phyloP scores from a whole-genome alignment of 2,113 vertebrate genomes.

The Heteronetta atricapilla region DNA sequence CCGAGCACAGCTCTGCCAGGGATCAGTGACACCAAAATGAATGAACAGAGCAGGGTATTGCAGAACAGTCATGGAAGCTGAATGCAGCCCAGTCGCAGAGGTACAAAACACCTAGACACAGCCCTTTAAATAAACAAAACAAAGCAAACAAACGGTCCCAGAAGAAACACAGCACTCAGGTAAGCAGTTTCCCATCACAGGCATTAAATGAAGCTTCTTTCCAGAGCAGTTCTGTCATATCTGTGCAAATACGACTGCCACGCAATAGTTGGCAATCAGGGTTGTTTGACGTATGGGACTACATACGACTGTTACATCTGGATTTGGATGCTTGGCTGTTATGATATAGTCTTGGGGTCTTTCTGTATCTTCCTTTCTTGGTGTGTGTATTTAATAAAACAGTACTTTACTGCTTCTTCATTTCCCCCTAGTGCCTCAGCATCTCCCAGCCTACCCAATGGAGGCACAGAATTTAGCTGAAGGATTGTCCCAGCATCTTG shows the following conservation, averaged over 20 bases:
- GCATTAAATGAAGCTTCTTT: neutral
- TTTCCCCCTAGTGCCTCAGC: neutral
- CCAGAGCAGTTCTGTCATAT: neutral
- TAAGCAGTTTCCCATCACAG: neutral
- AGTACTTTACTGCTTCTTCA: neutral
- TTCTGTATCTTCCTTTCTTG: neutral
- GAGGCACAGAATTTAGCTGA: neutral
- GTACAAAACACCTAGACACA: neutral
- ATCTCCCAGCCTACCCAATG: neutral
- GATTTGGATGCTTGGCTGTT: slow-evolving; percentile 15
- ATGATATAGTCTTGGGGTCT: neutral
- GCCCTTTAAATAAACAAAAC: neutral
- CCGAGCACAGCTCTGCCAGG: neutral
- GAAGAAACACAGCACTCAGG: neutral
- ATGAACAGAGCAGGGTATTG: neutral
- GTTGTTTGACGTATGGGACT: neutral
- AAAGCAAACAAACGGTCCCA: neutral
- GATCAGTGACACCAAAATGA: neutral
- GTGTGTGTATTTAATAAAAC: neutral
- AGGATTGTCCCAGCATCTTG: neutral
- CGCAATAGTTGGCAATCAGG: neutral
- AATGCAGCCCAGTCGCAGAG: neutral
- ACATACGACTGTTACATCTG: neutral
- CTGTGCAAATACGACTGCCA: neutral
- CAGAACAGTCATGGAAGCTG: neutral